Base-by-base conservation (phyloP, 1,140 invertebrate species). In the Micrasema longulum region DNA sequence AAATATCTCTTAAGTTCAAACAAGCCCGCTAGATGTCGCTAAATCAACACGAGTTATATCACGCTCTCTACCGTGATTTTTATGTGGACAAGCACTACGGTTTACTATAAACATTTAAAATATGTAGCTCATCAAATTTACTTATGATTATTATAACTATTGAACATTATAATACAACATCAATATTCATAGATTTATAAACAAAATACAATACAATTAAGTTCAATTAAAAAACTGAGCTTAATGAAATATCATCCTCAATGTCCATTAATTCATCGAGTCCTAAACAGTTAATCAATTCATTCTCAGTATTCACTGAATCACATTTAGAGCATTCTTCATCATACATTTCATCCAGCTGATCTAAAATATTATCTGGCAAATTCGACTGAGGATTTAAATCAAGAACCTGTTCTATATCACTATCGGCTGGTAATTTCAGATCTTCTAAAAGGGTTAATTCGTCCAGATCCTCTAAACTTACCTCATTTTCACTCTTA, bases 251-350 rank as follows among this genome's bases (percentile, higher is more conserved):
- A 22, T 48, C 52, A 14, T 55, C 23, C 16, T 31, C 26, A 2
- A 14, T 55, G 7, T 55, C 52, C 52, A 55, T 31, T 31, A 55
- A 31, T 31, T 55, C 52, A 16, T 55, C 52, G 6, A 55, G n/a
- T 4, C 52, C 52, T 16, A 55, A 55, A 35, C 52, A 55, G 14
- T 23, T 55, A 35, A 55, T 55, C 52, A 55, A 53, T 14, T 55
- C 52, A 35, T 14, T 31, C 16, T 55, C 52, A 55, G 26, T 55
- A 55, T 55, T 55, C 26, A 55, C 52, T 6, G 52, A 31, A 31
- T 55, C 52, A 55, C 14, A 14, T 16, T 31, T 55, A 31, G 23
- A 7, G 35, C 26, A 31, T 31, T 55, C 52, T 14, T 55, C 52
- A 31, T 55, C 52, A 5, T 55, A 14, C 52, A 55, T 55, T 26